A percentile compares a stretch with the other conserved stretches of the same genome.
phyloP scores from a whole-genome alignment of 2,797 vertebrate species.

The Urophycis tenuis region DNA sequence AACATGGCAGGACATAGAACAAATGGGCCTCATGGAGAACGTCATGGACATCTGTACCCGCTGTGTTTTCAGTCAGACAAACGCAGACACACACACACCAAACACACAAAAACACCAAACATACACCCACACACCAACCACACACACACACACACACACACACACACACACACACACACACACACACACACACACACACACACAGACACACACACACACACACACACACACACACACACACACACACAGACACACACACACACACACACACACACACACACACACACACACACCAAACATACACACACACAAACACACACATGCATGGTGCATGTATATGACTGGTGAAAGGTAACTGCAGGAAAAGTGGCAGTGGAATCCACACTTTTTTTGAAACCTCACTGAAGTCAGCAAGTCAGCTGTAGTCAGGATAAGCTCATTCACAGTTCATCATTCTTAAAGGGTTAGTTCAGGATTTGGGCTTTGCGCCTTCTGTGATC shows the following conservation, averaged over 20 bases:
- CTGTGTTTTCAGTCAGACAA: not conserved
- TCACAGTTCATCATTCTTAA: not conserved
- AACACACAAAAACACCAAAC: too few relatives aligned
- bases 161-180: too few relatives aligned
- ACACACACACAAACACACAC: not conserved
- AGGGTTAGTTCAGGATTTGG: not conserved
- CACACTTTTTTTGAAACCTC: not conserved
- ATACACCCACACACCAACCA: too few relatives aligned
- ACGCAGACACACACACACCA: too few relatives aligned
- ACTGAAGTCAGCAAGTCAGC: not conserved
- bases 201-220: too few relatives aligned
- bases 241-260: too few relatives aligned
- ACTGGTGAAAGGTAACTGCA: not conserved
- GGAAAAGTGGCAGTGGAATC: not conserved
- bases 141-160: too few relatives aligned
- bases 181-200: too few relatives aligned
- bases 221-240: too few relatives aligned
- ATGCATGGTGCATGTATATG: not conserved
- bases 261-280: too few relatives aligned
- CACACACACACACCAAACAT: too few relatives aligned
- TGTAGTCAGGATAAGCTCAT: not conserved
- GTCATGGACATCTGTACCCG: not conserved
- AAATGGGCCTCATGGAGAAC: not conserved
- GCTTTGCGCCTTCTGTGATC: not conserved
- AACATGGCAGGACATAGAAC: not conserved